Evolutionary conservation across 2,797 vertebrate genomes (phyloP), one percentile per base, ranked within the genome.

Genomic region (Euthynnus affinis): DNA sequence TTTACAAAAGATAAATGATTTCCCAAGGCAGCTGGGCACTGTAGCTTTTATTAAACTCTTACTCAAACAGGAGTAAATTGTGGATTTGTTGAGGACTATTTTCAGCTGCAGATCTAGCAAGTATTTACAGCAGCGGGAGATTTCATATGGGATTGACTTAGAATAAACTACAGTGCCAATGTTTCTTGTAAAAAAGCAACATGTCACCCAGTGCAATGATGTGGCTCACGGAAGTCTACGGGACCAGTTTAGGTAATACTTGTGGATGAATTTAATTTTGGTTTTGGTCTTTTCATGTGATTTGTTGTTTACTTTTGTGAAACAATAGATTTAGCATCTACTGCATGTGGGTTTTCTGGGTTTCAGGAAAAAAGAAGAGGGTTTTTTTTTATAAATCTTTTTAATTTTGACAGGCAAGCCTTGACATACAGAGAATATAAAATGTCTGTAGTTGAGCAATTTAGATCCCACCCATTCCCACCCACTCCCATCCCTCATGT

Each of bases 291-390:
- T 13, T 44, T 44, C 42, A 15, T 13, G 14, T 44, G 13, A 44
- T 44, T 14, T 44, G 13, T 44, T 44, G 42, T 37, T 37, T 5
- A 14, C 32, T 29, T 62, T 83, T 37, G 10, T 52, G 37, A 48
- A 62, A 23, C 5, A 1, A 34, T n/a, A 59, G 42, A 55, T 73
- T 77, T 73, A 72, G 60, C 20, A 69, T 76, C 5, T 25, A 4
- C 25, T 46, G 56, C 34, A 51, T 0, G 0, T 23, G n/a, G 34
- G 32, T 60, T 76, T 37, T 71, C 82, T 79, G 60, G 15, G 34
- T 78, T 82, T 72, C 52, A 71, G 40, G 65, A 72, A 81, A 37
- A 37, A 37, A 37, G 34, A 37, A 37, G 34, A 37, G 9, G n/a
- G n/a, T n/a, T 9, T 37, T 37, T 37, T 37, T 8, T 37, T 37